Percentiles rank a stretch among this genome's conserved stretches.
Conservation (phyloP, 2,888 invertebrate species). For the Heliconius ethilla region DNA sequence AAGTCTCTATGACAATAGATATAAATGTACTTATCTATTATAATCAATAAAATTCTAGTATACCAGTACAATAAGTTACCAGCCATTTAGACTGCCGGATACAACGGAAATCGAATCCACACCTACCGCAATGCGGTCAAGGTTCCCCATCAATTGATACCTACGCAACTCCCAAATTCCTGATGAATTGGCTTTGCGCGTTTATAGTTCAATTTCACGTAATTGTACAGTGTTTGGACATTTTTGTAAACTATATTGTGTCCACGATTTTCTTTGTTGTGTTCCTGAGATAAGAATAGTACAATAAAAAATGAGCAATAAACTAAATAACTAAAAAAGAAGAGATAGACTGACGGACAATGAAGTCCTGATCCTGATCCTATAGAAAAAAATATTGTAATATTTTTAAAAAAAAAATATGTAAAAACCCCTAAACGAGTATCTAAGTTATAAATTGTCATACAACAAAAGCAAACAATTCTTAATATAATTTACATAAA, state of each 20-base stretch:
- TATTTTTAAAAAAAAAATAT: too few species aligned
- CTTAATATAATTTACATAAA: background rate
- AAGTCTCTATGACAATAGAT: background rate
- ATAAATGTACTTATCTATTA: background rate
- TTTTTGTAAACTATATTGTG: background rate
- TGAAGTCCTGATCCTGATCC: too few species aligned
- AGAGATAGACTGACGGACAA: too few species aligned
- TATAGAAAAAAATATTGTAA: too few species aligned
- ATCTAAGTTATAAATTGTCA: too few species aligned
- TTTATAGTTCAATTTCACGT: background rate
- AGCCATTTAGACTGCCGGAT: background rate
- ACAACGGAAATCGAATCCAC: slow-evolving; percentile 23
- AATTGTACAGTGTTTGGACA: background rate
- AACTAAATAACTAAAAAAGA: too few species aligned
- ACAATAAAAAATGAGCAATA: too few species aligned
- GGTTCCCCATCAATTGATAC: slow-evolving; percentile 6
- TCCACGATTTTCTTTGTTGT: background rate
- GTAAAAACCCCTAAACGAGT: too few species aligned
- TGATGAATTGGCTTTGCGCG: slow-evolving; percentile 7
- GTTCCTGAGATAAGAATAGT: too few species aligned
- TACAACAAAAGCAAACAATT: background rate
- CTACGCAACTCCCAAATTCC: slow-evolving; percentile 9
- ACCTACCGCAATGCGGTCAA: slow-evolving; percentile 14
- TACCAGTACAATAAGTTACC: background rate
- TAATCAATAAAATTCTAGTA: background rate